Evolutionary conservation across 2,113 vertebrate genomes (phyloP), one percentile per base, ranked within the genome.

Genomic region (Tachysurus vachellii): DNA sequence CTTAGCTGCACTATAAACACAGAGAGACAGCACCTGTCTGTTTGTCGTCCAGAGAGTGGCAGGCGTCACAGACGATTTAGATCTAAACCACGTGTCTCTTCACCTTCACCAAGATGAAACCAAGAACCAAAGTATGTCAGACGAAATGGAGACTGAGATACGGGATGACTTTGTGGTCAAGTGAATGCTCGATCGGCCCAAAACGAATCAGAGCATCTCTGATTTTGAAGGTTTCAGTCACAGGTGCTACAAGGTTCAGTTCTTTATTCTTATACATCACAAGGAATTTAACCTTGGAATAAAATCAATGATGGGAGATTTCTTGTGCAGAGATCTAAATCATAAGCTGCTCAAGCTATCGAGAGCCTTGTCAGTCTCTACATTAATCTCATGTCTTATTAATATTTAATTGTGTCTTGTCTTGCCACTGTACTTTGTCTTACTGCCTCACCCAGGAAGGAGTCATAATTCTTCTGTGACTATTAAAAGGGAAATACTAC

Each of bases 21-120:
- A 89, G 50, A 64, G 71, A 68, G 83, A 36, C 79, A 21, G 66
- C 79, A 71, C 82, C 75, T 86, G 85, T 84, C 88, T 80, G 86
- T 86, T 81, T 81, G 76, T 79, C 82, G 79, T 31, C 79, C 62
- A 54, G 66, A 80, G 77, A 89, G 36, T 87, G 88, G 57, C 85
- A 86, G 85, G 79, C 81, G 82, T 87, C 85, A 87, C 42, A 6
- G 26, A 73, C 6, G n/a, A 87, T 87, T 89, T 77, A 47, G 70
- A 77, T 85, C 77, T n/a, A 76, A 82, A 56, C 54, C n/a, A 81
- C 44, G 21, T 44, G 31, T 56, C 56, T 80, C 9, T 42, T 59
- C 56, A 81, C 19, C 9, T 59, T 59, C 56, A 81, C 19, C 31
- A 23, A 44, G 56, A 19, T 59, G 53, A 75, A 73, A 21, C 68